Evolutionary conservation across 2,113 vertebrate species (phyloP).

Genomic region (Thamnophis sirtalis): DNA sequence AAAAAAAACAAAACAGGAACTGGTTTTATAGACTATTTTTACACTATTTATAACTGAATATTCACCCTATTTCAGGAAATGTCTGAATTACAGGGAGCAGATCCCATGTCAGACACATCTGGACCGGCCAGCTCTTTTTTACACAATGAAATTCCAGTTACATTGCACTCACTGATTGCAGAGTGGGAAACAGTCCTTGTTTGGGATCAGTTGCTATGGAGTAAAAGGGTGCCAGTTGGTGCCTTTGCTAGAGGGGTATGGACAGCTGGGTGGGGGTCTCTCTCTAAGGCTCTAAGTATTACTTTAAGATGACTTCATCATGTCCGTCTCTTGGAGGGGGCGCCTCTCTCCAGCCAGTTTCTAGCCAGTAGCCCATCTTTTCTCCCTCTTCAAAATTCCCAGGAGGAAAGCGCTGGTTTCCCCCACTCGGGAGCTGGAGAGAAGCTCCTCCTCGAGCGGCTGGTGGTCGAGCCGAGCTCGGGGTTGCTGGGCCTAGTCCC

Average conservation of each 20-base stretch:
- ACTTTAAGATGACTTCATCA: not conserved
- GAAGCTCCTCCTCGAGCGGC: not conserved
- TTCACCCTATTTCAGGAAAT: not conserved
- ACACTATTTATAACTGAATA: not conserved
- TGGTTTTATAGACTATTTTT: not conserved
- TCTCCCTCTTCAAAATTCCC: not conserved
- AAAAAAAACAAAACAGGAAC: not conserved
- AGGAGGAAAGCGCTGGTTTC: not conserved
- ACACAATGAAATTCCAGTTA: not conserved
- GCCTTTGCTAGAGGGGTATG: not conserved
- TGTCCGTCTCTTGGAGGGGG: not conserved
- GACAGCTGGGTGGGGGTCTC: not conserved
- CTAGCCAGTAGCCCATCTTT: not conserved
- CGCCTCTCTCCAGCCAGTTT: not conserved
- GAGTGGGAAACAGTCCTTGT: not conserved
- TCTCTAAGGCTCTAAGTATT: not conserved
- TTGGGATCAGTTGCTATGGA: not conserved
- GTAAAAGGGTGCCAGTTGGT: not conserved
- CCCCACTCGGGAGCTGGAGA: not conserved
- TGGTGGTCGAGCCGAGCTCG: not conserved
- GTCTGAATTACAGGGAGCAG: not conserved
- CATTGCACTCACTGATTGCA: not conserved
- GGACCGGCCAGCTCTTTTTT: not conserved
- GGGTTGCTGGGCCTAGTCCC: constrained; percentile 43
- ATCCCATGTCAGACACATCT: not conserved